Evolutionary conservation across 2,888 invertebrate genomes (phyloP).

Genomic region (Cataglyphis altisquamis): DNA sequence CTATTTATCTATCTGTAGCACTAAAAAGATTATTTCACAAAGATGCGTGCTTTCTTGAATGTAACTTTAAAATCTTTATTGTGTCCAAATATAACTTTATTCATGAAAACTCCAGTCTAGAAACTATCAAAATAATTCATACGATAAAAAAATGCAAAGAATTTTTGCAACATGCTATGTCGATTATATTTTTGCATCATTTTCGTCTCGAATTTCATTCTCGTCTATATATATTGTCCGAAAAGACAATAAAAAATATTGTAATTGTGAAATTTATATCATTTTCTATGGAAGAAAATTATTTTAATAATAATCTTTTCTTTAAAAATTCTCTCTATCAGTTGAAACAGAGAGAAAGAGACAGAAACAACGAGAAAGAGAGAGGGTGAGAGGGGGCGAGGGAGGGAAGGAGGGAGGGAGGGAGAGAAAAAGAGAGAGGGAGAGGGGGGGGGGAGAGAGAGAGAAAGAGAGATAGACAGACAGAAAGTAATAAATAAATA

Average conservation of each 20-base stretch:
- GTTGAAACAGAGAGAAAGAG: neutral
- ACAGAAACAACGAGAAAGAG: too few relatives aligned
- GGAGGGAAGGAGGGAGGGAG: too few relatives aligned
- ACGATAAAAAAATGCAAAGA: slow-evolving; percentile 7
- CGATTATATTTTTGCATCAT: slow-evolving; percentile 10
- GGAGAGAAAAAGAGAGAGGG: neutral
- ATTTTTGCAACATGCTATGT: slow-evolving; percentile 14
- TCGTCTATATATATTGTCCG: neutral
- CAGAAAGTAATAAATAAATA: neutral
- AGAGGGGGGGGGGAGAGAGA: too few relatives aligned
- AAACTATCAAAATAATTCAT: slow-evolving; percentile 12
- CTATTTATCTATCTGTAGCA: too few relatives aligned
- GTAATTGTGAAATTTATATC: neutral
- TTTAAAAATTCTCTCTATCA: neutral
- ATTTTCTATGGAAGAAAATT: neutral
- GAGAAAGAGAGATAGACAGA: too few relatives aligned
- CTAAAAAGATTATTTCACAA: neutral
- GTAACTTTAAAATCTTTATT: neutral
- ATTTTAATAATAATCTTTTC: neutral
- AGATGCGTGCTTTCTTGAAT: neutral
- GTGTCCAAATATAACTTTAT: neutral
- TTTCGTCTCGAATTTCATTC: neutral
- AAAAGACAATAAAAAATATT: neutral
- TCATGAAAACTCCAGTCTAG: neutral
- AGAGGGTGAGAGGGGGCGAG: too few relatives aligned